These are phyloP conservation scores for Pterois miles DNA, from an alignment of 2,797 vertebrate genomes.

Conservation along the genomic window DNA sequence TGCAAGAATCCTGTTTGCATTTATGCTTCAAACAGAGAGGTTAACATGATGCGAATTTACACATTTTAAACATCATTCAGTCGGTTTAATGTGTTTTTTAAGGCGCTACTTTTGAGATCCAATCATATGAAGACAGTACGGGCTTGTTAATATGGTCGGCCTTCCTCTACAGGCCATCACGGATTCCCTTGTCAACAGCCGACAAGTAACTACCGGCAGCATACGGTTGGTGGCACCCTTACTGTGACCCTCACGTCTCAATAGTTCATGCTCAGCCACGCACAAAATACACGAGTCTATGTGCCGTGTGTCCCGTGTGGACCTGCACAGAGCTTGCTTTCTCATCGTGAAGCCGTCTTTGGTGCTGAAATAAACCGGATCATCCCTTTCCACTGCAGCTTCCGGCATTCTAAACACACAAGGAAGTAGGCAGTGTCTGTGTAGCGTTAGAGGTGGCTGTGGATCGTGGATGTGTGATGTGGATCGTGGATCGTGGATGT, in stretches of 20 bases:
- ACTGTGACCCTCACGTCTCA: conserved; percentile 65
- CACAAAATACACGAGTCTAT: conserved; percentile 40
- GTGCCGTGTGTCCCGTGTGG: not conserved
- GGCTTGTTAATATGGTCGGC: conserved; percentile 52
- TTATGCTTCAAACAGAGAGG: not conserved
- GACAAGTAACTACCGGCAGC: conserved; percentile 63
- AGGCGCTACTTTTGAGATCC: not conserved
- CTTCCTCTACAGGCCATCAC: conserved; percentile 67
- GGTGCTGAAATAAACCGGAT: conserved; percentile 37
- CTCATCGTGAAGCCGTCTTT: not conserved
- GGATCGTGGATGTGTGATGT: too few relatives aligned
- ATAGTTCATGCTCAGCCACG: conserved; percentile 54
- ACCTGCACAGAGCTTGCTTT: not conserved
- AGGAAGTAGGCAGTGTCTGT: conserved; percentile 12
- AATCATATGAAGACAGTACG: not conserved
- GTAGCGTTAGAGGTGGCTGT: not conserved
- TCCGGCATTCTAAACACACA: conserved; percentile 22
- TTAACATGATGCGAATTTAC: not conserved
- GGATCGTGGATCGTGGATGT: too few relatives aligned
- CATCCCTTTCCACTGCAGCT: conserved; percentile 12
- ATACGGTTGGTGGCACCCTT: conserved; percentile 66
- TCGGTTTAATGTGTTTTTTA: not conserved
- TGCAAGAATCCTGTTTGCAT: conserved; percentile 15
- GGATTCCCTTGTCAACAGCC: conserved; percentile 68
- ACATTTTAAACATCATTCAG: not conserved